phyloP scores from a whole-genome alignment of 2,888 invertebrate genomes.

The Acleris emargana region DNA sequence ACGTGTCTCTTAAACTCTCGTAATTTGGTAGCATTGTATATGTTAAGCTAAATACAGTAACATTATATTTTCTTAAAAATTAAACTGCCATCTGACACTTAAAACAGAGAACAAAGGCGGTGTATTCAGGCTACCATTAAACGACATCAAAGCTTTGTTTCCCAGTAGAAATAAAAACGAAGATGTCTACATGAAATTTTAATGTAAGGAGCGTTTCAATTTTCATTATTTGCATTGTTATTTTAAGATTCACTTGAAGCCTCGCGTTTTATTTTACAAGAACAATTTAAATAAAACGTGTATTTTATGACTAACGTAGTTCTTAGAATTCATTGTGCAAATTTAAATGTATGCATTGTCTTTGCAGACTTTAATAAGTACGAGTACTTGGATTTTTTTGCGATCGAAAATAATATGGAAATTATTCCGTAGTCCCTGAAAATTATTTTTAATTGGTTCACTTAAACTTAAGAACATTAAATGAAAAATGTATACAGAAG shows the following conservation, averaged over 20 bases:
- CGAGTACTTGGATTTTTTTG: too few species aligned
- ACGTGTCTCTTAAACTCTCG: too few species aligned
- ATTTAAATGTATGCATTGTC: too few species aligned
- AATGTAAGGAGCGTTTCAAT: conserved; percentile 18
- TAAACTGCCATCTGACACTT: not conserved
- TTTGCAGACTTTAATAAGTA: too few species aligned
- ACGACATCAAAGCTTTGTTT: conserved; percentile 31
- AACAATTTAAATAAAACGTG: not conserved
- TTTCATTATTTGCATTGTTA: conserved; percentile 12
- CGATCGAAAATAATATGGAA: too few species aligned
- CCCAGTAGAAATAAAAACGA: conserved; percentile 16
- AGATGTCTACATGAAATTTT: conserved; percentile 24
- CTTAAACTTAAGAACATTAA: too few species aligned
- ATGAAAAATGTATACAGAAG: too few species aligned
- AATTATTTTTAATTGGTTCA: too few species aligned
- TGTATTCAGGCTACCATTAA: conserved; percentile 13
- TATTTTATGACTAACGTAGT: too few species aligned
- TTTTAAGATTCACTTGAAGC: conserved; percentile 1
- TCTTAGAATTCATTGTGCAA: too few species aligned
- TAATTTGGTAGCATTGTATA: too few species aligned
- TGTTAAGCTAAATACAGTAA: not conserved
- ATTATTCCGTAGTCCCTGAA: too few species aligned
- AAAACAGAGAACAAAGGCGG: not conserved
- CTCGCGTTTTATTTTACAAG: not conserved
- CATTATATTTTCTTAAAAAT: not conserved